phyloP scores from a whole-genome alignment of 2,888 invertebrate genomes.

The Aphodius sticticus region DNA sequence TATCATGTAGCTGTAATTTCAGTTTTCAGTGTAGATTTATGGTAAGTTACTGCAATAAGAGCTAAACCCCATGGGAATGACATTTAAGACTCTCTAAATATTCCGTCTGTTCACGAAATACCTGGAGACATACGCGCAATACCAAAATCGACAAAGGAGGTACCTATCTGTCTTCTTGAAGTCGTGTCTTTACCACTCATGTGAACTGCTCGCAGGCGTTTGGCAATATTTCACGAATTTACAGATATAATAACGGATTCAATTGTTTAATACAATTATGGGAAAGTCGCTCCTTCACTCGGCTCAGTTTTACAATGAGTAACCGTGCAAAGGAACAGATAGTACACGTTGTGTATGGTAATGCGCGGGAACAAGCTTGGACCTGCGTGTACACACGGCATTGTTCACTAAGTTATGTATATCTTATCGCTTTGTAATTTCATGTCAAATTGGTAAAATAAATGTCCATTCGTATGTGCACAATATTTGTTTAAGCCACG shows the following conservation, averaged over 20 bases:
- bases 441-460: background rate
- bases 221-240: slow-evolving; percentile 38
- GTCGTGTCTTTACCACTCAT: slow-evolving; percentile 27
- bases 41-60: background rate
- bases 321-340: slow-evolving; percentile 25
- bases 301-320: background rate
- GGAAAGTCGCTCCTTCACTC: slow-evolving; percentile 5
- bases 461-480: too few relatives aligned
- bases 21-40: background rate
- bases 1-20: background rate
- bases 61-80: slow-evolving; percentile 22
- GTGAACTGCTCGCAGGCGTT: slow-evolving; percentile 34
- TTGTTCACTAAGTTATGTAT: slow-evolving; percentile 22
- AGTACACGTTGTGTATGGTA: slow-evolving; percentile 31
- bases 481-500: too few relatives aligned
- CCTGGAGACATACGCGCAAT: slow-evolving; percentile 27
- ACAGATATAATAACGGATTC: slow-evolving; percentile 27
- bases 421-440: background rate
- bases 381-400: slow-evolving; percentile 26
- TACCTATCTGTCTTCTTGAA: background rate
- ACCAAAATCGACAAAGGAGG: slow-evolving; percentile 10
- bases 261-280: slow-evolving; percentile 27
- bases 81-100: slow-evolving; percentile 8
- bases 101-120: slow-evolving; percentile 29
- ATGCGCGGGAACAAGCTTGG: slow-evolving; percentile 33